These are phyloP conservation scores for Rhimphoctona megacephalus DNA, from an alignment of 2,888 invertebrate genomes.

Conservation along the genomic window DNA sequence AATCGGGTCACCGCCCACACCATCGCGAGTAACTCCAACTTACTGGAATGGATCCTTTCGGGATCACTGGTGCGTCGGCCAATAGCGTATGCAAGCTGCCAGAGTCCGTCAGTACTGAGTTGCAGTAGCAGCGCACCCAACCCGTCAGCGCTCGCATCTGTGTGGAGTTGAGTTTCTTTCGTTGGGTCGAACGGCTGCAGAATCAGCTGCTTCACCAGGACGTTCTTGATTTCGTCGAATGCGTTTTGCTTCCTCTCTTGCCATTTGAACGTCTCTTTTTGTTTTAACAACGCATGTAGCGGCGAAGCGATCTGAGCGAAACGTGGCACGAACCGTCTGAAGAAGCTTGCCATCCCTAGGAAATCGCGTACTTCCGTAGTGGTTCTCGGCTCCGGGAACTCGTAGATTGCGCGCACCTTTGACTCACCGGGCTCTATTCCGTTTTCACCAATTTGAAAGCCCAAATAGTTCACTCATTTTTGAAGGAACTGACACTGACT, in stretches of 20 bases:
- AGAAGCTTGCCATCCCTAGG: constrained; percentile 51
- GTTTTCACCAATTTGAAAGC: constrained; percentile 67
- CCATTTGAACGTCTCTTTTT: constrained; percentile 28
- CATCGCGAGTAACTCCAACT: constrained; percentile 57
- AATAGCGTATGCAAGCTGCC: constrained; percentile 70
- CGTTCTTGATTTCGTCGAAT: constrained; percentile 30
- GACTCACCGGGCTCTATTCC: no score
- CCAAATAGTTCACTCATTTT: constrained; percentile 73
- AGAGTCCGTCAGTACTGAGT: constrained; percentile 50
- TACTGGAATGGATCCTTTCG: constrained; percentile 72
- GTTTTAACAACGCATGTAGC: constrained; percentile 8
- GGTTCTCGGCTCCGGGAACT: constrained; percentile 47
- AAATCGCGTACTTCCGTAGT: constrained; percentile 48
- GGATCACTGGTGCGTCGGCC: constrained; percentile 70
- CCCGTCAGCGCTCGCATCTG: constrained; percentile 33
- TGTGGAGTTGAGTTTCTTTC: constrained; percentile 43
- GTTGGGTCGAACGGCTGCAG: constrained; percentile 27
- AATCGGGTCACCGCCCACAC: constrained; percentile 14
- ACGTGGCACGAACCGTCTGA: constrained; percentile 50
- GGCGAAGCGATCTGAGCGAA: constrained; percentile 38
- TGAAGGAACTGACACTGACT: constrained; percentile 74
- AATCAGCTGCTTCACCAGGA: constrained; percentile 11
- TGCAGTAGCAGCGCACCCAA: constrained; percentile 63
- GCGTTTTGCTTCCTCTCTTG: constrained; percentile 8
- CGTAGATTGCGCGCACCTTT: constrained; percentile 69